These are phyloP conservation scores for Chelonia mydas DNA, from an alignment of 2,797 vertebrate genomes.

Conservation along the genomic window DNA sequence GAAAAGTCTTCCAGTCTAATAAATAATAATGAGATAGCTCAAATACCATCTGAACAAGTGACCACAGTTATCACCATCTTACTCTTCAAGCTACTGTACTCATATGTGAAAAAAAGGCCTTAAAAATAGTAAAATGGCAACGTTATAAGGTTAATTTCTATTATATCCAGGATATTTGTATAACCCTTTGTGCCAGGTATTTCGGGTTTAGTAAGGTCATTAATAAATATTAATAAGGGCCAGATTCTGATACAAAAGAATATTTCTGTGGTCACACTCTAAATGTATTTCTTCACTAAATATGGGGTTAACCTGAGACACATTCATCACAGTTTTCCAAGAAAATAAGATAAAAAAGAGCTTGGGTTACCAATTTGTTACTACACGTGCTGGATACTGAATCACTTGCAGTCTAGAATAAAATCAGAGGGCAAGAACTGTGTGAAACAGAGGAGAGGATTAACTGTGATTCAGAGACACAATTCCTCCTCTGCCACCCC, in stretches of 20 bases:
- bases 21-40: conserved; percentile 7
- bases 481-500: not conserved
- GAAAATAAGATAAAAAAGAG: not conserved
- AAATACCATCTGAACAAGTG: not conserved
- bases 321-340: not conserved
- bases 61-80: not conserved
- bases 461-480: not conserved
- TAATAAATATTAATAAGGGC: not conserved
- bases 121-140: not conserved
- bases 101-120: not conserved
- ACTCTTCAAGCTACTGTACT: not conserved
- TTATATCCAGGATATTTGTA: not conserved
- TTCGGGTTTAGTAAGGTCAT: not conserved
- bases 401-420: not conserved
- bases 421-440: not conserved
- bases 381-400: not conserved
- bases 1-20: not conserved
- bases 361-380: not conserved
- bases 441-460: not conserved
- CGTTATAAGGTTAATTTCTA: not conserved
- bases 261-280: not conserved
- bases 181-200: not conserved
- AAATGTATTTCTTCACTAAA: not conserved
- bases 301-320: fast-evolving
- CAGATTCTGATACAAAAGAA: not conserved